Evolutionary conservation across 1,140 invertebrate species (phyloP), one percentile per base, ranked within the genome.

Genomic region (Euura saliciscinereae): DNA sequence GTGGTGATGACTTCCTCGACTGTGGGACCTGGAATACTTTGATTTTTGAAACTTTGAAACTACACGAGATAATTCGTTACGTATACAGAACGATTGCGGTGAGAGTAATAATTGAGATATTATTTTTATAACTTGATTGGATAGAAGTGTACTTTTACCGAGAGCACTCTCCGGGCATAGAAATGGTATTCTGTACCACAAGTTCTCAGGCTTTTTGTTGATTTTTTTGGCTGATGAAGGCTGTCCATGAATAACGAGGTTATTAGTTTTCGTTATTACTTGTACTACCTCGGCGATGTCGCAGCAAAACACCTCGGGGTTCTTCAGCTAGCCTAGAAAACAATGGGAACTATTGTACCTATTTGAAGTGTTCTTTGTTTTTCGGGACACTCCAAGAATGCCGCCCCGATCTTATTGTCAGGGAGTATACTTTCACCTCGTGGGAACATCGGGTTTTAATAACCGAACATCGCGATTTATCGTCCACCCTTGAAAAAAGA

Each of bases 191-290:
- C 28, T 28, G 28, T 28, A 28, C 28, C 28, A 28, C 28, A 28
- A 28, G 28, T 28, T 28, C 28, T 28, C 28, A 59, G 10, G 51
- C 51, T 6, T 59, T 59, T 59, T 59, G 10, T 59, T n/a, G 5
- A 11, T 59, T 1, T n/a, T 4, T 59, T 59, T 3, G 51, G 8
- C 13, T n/a, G 10, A 59, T 3, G 51, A 59, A 59, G 51, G 8
- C 51, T 59, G 13, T n/a, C 5, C 13, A 59, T n/a, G 51, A 59
- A 8, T 59, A 59, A 3, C 51, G 51, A 11, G 51, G 10, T 59
- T 59, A 59, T 59, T 8, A 59, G 51, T 59, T 59, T 59, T n/a
- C 51, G 10, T 59, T 59, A 59, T 59, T 59, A 59, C 51, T 59
- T 59, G 28, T 28, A 28, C 28, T 28, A 11, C 51, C 51, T 59